These are phyloP conservation scores for Falco columbarius DNA, from an alignment of 2,797 vertebrate species.

Conservation along the genomic window DNA sequence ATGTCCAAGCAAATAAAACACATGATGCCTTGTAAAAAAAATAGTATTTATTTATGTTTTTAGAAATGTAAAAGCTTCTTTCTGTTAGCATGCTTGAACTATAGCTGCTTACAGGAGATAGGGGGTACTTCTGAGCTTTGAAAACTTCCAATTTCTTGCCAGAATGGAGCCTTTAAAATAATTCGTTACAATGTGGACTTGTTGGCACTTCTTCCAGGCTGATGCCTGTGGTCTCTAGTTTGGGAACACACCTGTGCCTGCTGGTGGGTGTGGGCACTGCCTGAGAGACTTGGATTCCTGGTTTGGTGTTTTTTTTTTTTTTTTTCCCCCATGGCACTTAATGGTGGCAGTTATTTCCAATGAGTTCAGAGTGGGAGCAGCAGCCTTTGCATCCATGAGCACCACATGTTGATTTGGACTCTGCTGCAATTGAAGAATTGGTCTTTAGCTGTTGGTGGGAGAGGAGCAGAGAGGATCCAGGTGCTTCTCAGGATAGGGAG, in stretches of 20 bases:
- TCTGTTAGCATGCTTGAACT: constrained; percentile 15
- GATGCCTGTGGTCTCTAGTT: background rate
- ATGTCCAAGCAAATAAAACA: constrained; percentile 10
- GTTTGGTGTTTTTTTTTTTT: background rate
- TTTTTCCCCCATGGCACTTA: accelerated
- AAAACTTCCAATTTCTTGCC: background rate
- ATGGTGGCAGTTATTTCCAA: background rate
- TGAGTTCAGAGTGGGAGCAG: background rate
- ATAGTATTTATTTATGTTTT: constrained; percentile 12
- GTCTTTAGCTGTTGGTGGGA: background rate
- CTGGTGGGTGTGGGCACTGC: background rate
- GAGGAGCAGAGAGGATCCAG: background rate
- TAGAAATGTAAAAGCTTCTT: constrained; percentile 16
- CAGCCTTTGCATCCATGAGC: accelerated
- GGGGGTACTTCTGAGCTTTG: background rate
- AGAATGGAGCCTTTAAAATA: background rate
- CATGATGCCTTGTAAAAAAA: background rate
- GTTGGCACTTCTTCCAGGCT: background rate
- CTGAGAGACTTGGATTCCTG: background rate
- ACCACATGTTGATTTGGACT: accelerated
- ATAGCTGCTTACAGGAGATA: constrained; percentile 1
- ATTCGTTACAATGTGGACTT: background rate
- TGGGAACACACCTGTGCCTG: background rate
- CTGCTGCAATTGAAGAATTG: background rate
- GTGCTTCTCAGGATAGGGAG: background rate